Base-by-base conservation (phyloP, 2,113 vertebrate species). In the Ariopsis seemanni region DNA sequence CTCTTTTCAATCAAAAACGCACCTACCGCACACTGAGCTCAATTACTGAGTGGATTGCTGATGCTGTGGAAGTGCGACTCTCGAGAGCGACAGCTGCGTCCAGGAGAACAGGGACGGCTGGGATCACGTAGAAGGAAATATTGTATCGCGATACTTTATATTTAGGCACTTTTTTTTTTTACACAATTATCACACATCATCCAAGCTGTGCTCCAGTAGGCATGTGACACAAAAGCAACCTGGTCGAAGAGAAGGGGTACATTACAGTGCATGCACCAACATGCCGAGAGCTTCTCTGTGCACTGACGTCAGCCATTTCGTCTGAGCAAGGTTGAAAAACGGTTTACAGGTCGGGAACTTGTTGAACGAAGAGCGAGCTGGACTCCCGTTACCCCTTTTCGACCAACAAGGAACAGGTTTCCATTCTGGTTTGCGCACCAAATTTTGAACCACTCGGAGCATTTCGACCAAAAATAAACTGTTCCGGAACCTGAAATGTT, bases 41-140 rank as follows among this genome's bases (percentile, higher is more conserved):
- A 89, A 93, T 91, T 92, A 91, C 77, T 84, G 77, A 14, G 91
- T 87, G 87, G 9, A 88, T 25, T 90, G 93, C 91, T 93, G 93
- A 94, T 92, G 91, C 91, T 90, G 89, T 90, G 90, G 91, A 92
- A 91, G 78, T 34, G 81, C 12, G 67, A 87, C 85, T 77, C 82
- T 71, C 14, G 9, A 82, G 15, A 34, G 85, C 80, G 22, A 57
- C 82, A 63, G 82, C 42, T 58, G 80, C 20, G 48, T 80, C 55
- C 53, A 20, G 0, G 78, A 22, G 53, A 11, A 18, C 55, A 27
- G 2, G 27, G 55, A 34, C 10, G 8, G 27, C 55, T 0, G 27
- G 55, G 78, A 22, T 8, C 7, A 80, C 10, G 27, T 4, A 0
- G n/a, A 79, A 79, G 27, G 27, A 30, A 58, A 58, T 57, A 57